Base-by-base conservation (phyloP, 2,113 vertebrate genomes). In the Alligator sinensis region DNA sequence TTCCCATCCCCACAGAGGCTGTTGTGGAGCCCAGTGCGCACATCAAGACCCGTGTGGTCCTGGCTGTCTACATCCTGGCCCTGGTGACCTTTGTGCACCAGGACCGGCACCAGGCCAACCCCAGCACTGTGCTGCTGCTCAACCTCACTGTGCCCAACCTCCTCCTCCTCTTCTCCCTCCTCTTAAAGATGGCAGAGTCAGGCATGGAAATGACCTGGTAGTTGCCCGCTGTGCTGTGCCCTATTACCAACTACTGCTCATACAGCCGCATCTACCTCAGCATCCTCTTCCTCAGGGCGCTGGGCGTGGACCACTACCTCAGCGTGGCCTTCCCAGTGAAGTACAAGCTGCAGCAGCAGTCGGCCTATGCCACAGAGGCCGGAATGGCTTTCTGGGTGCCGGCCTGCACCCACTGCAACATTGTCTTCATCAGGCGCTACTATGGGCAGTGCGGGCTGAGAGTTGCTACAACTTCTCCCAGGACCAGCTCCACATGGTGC, bases 181-280 rank as follows among this genome's bases (percentile, higher is more conserved):
- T 99, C 2, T 98, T 99, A 82, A 99, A 98, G 97, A 99, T 99
- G 96, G 82, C 97, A 0, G 99, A 99, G 86, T 98, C 97, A 0
- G 92, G 96, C 0, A 93, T 96, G 2, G 10, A 87, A 68, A 98
- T 98, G 97, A 3, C 2, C 0, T 99, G 99, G 99, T 60, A 96
- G 1, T 93, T 99, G 80, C 98, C 98, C 0, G 80, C 95, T 11
- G 2, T 47, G 2, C 94, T 99, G 15, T 99, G 99, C 28, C 98
- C 98, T 0, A 68, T 99, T 22, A 98, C 97, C 0, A 97, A 97
- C 38, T 99, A 99, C 59, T 82, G 98, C 94, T 99, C 99, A 97
- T 99, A 98, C 97, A 98, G 99, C 97, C 99, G 98, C 96, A 98
- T 99, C 97, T 99, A 99, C 95, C 98, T 98, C 96, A 99, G 99